phyloP scores from a whole-genome alignment of 1,140 invertebrate genomes.

The Neodiprion lecontei region DNA sequence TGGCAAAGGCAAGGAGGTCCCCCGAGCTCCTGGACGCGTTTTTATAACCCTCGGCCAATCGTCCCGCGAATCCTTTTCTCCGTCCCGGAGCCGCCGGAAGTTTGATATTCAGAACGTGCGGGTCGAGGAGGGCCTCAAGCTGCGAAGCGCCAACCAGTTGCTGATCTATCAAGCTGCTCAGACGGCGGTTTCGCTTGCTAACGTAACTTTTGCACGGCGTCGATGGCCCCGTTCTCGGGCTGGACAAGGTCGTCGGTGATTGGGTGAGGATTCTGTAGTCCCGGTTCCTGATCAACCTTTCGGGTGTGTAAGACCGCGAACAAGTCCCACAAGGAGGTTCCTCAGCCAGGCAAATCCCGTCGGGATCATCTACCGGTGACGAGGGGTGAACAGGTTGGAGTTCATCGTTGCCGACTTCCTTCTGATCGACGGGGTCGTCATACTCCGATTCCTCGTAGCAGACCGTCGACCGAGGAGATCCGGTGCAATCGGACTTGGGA shows the following conservation, averaged over 20 bases:
- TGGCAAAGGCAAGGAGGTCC: slow-evolving; percentile 21
- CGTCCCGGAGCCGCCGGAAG: background rate
- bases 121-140: slow-evolving; percentile 30
- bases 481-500: slow-evolving; percentile 20
- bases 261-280: slow-evolving; percentile 50
- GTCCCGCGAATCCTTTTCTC: too few relatives aligned
- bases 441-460: slow-evolving; percentile 40
- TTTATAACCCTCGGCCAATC: too few relatives aligned
- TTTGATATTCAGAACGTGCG: background rate
- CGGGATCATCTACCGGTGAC: too few relatives aligned
- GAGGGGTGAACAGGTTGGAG: too few relatives aligned
- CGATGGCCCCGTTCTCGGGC: background rate
- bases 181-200: slow-evolving; percentile 19
- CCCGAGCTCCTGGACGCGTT: background rate
- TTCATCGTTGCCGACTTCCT: background rate
- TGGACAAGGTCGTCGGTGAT: slow-evolving; percentile 38
- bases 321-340: background rate
- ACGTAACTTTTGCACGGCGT: slow-evolving; percentile 15
- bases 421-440: slow-evolving; percentile 17
- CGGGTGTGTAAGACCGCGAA: slow-evolving; percentile 45
- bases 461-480: slow-evolving; percentile 18
- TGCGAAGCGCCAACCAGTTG: slow-evolving; percentile 34
- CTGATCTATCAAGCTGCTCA: slow-evolving; percentile 36
- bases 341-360: background rate
- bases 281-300: slow-evolving; percentile 46